Evolutionary conservation across 92 coral and sea anemone genomes (phyloP), one percentile per base, ranked within the genome.

Genomic region (Epizoanthus illoricatus): DNA sequence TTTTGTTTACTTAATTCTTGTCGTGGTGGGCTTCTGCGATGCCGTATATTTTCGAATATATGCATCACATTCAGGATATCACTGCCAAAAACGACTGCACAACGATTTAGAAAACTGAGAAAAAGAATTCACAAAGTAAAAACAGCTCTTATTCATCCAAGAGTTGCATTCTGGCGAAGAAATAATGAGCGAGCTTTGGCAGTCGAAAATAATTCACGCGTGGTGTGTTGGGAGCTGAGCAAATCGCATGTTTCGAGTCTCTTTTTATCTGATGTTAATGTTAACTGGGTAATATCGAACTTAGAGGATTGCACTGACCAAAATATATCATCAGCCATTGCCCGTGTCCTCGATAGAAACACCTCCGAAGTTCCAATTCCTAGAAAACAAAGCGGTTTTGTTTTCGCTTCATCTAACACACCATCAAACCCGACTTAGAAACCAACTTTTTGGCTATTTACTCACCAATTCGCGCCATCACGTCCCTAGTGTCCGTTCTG

Each of bases 381-480:
- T 43, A 45, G 7, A 16, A 3, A 63, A 63, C 19, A 41, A 75
- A 60, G 68, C 47, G 58, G 49, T 41, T 63, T 64, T 63, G 71
- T 45, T 57, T 41, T 42, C 59, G 82, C 82, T 64, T 64, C 82
- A 63, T 18, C 66, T 23, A 45, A 78, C 72, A 63, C 81, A 28
- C 65, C 43, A 78, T 76, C 82, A 64, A 78, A 40, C 67, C 28
- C 82, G 49, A 63, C 24, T 78, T 54, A 75, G 65, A 63, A 78
- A 11, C 60, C 3, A 64, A 62, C 71, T 78, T 61, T 68, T 78
- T 64, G 36, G 71, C 82, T 78, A 62, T 78, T 78, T 78, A 78
- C 82, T 78, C 82, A 78, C 82, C 82, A 21, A 45, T 20, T 63
- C 82, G 71, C 60, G 71, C 82, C 72, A 78, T 78, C 71, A 45